Base-by-base conservation (phyloP, 2,797 vertebrate species). In the Sebastes taczanowskii region DNA sequence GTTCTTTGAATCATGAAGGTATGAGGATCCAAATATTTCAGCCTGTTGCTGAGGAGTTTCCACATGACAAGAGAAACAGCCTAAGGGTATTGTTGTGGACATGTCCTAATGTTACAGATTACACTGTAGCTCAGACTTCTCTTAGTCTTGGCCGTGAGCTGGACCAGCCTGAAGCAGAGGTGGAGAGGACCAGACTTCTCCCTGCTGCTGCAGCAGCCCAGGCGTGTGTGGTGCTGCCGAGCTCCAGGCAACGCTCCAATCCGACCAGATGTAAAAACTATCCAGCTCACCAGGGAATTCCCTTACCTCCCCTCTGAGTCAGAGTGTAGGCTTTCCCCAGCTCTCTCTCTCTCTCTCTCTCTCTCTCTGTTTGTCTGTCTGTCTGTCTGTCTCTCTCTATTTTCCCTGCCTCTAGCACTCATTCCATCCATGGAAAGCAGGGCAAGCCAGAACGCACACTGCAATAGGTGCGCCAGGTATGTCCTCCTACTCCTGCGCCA, bases 211-310 rank as follows among this genome's bases (percentile, higher is more conserved):
- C 88, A 88, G 77, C 77, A 88, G 84, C 84, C 82, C 81, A 49
- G 81, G 82, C 90, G 38, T 74, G 85, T 80, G 89, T 91, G 91
- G 91, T 91, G 91, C 94, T 94, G 90, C 91, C 83, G 88, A 92
- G 90, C 92, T 94, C 91, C 88, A 94, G 95, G 94, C 95, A 94
- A 78, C 2, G 74, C 88, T 95, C 95, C 95, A 95, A 86, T 87
- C 89, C 91, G 80, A 91, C 96, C 96, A 97, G 96, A 96, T 97
- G 95, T 95, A 96, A 97, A 97, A 98, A 94, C 95, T 93, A 97
- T 96, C 96, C 88, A 86, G 94, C 94, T 95, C 97, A 97, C 96
- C 88, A 97, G 97, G 97, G 97, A 98, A 97, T 97, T 97, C 97
- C 97, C 97, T 97, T 93, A 92, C 89, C 94, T 53, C 90, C 90